Base-by-base conservation (phyloP, 2,888 invertebrate genomes). In the Patella ulyssiponensis region DNA sequence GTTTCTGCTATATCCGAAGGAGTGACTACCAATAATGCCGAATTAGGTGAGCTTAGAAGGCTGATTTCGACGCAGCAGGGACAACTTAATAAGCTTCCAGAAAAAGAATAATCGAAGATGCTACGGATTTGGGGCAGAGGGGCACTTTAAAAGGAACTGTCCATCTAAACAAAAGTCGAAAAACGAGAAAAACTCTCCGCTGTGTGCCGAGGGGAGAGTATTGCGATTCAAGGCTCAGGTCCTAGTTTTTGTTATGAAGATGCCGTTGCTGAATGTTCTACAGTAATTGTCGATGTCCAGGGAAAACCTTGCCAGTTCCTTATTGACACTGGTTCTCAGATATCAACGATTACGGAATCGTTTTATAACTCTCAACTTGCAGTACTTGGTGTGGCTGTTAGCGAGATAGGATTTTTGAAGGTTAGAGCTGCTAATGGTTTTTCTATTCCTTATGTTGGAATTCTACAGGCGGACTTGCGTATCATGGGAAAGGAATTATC, bases 401-500 rank as follows among this genome's bases (percentile, higher is more conserved):
- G 54, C 20, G 54, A 58, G 23, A 15, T 17, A 9, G 33, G n/a
- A 14, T 51, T 15, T 27, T 12, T 71, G 9, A 71, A 27, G 7
- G 44, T 71, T 2, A 71, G n/a, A 33, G 71, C 33, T 17, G 71
- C 71, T 33, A 71, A 71, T 33, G 33, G 71, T 17, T 71, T 71
- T 20, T 20, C 20, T 64, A n/a, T 64, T n/a, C 64, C 64, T 64
- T 64, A 64, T 23, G 12, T 23, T 64, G 64, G 64, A 20, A 64
- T 64, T 20, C 64, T 64, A 23, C 64, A 64, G 23, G 64, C 64
- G n/a, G 20, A 64, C 64, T 64, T 64, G 2, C 20, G 23, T n/a
- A 64, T 64, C n/a, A 64, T 64, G 64, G 64, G 20, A 64, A 64
- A 64, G 64, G 64, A 64, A 64, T 64, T 64, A 20, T 20, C 12